A percentile compares a stretch with the other conserved stretches of the same genome.
Conservation (phyloP, 2,888 invertebrate genomes). For the Phalera bucephala region DNA sequence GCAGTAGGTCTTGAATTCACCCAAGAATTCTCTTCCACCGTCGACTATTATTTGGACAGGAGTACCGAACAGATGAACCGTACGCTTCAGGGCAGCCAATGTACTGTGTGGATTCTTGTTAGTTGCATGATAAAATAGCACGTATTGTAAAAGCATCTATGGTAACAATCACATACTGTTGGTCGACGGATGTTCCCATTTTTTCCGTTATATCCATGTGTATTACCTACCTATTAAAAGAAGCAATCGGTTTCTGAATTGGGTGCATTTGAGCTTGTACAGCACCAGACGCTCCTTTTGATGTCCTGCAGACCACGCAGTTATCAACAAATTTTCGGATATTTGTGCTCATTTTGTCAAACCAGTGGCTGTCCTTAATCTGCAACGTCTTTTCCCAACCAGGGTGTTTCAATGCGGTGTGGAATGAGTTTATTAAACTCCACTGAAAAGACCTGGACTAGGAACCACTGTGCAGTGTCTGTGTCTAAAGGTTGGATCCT, state of each 20-base stretch:
- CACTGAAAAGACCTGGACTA: constrained; percentile 27
- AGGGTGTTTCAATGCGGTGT: constrained; percentile 15
- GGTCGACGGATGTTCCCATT: constrained; percentile 8
- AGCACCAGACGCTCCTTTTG: constrained; percentile 21
- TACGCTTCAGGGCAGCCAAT: too few species aligned
- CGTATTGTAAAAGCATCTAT: constrained; percentile 19
- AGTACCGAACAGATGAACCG: constrained; percentile 16
- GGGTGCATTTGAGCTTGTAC: constrained; percentile 7
- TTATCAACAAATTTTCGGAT: constrained; percentile 8
- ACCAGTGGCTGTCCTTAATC: constrained; percentile 7
- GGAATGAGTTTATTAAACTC: constrained; percentile 26
- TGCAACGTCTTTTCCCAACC: constrained; percentile 30
- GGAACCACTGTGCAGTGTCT: constrained; percentile 11
- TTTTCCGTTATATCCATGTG: constrained; percentile 28
- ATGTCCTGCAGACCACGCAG: constrained; percentile 21
- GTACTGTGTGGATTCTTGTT: too few species aligned
- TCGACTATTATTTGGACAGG: constrained; percentile 16
- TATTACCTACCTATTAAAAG: constrained; percentile 19
- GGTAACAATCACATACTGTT: constrained; percentile 20
- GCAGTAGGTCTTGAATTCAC: constrained; percentile 14
- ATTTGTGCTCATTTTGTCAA: constrained; percentile 8
- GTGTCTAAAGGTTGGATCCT: constrained; percentile 1
- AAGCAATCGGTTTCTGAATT: constrained; percentile 15
- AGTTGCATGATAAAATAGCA: constrained; percentile 11
- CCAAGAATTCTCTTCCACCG: too few species aligned